Evolutionary conservation across 2,797 vertebrate genomes (phyloP).

Genomic region (Echiichthys vipera): DNA sequence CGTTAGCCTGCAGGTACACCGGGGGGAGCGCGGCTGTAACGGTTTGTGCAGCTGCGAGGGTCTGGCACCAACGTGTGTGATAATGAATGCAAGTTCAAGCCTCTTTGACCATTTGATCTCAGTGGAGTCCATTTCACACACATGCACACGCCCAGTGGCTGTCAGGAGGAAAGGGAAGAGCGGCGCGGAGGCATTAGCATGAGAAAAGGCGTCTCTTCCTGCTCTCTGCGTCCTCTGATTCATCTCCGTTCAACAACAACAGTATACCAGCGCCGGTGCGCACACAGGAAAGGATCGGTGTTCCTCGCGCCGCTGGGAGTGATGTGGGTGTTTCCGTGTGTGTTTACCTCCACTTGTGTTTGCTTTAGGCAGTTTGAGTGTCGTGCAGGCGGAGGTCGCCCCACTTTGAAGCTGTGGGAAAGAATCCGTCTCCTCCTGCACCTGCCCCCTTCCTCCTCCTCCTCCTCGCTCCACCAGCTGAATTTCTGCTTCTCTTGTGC

Average conservation of each 20-base stretch:
- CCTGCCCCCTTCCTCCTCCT: slow-evolving; percentile 49
- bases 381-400: slow-evolving; percentile 15
- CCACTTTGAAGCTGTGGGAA: slow-evolving; percentile 65
- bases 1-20: neutral
- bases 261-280: slow-evolving; percentile 41
- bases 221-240: slow-evolving; percentile 52
- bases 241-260: slow-evolving; percentile 74
- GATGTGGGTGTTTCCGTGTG: slow-evolving; percentile 55
- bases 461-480: slow-evolving; percentile 2
- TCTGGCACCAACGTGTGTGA: slow-evolving; percentile 15
- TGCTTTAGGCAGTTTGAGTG: slow-evolving; percentile 56
- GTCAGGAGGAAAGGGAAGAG: slow-evolving; percentile 42
- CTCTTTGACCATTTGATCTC: slow-evolving; percentile 65
- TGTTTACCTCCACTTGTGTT: slow-evolving; percentile 43
- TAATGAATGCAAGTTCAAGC: slow-evolving; percentile 37
- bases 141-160: slow-evolving; percentile 6
- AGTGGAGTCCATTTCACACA: slow-evolving; percentile 51
- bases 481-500: slow-evolving; percentile 23
- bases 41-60: slow-evolving; percentile 62
- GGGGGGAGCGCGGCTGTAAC: slow-evolving; percentile 16
- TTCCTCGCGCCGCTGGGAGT: slow-evolving; percentile 49
- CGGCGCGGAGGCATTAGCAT: slow-evolving; percentile 45
- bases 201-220: slow-evolving; percentile 58
- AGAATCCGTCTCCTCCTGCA: slow-evolving; percentile 44
- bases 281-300: slow-evolving; percentile 67